These are phyloP conservation scores for Cliona cf. orientalis DNA, from an alignment of 37 sponge, comb jelly and placozoan species.

Conservation along the genomic window DNA sequence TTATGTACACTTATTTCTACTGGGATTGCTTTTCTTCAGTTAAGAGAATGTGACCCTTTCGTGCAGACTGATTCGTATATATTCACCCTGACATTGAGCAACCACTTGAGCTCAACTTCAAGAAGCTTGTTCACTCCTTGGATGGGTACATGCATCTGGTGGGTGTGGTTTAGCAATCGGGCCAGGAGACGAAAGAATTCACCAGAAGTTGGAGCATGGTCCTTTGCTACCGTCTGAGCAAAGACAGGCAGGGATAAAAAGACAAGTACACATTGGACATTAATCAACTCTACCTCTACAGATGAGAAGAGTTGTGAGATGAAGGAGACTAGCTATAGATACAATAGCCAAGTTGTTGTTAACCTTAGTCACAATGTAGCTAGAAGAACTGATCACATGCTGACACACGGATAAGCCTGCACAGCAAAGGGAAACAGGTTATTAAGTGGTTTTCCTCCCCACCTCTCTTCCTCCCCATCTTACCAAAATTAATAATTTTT, in stretches of 20 bases:
- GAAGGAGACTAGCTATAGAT: conserved; percentile 44
- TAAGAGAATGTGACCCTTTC: too few species aligned
- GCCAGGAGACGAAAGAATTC: conserved; percentile 83
- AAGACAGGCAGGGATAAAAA: background rate
- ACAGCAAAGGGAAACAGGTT: background rate
- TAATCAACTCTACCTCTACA: conserved; percentile 65
- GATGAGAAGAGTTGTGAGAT: conserved; percentile 67
- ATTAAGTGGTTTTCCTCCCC: too few species aligned
- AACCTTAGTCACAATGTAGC: conserved; percentile 74
- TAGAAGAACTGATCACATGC: conserved; percentile 88
- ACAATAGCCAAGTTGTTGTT: conserved; percentile 27
- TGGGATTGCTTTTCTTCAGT: too few species aligned
- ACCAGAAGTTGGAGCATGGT: conserved; percentile 75
- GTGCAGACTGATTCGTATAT: too few species aligned
- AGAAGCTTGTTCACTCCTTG: conserved; percentile 68
- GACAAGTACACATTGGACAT: background rate
- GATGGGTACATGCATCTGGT: conserved; percentile 42
- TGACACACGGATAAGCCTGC: conserved; percentile 69
- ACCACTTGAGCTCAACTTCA: conserved; percentile 81
- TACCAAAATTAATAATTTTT: too few species aligned
- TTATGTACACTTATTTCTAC: too few species aligned
- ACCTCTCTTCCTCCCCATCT: too few species aligned
- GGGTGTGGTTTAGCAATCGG: conserved; percentile 78
- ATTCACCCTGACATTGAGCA: conserved; percentile 76
- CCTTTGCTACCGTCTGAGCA: conserved; percentile 80